These are phyloP conservation scores for Onychomys leucogaster DNA, from an alignment of 2,797 vertebrate species.

Conservation along the genomic window DNA sequence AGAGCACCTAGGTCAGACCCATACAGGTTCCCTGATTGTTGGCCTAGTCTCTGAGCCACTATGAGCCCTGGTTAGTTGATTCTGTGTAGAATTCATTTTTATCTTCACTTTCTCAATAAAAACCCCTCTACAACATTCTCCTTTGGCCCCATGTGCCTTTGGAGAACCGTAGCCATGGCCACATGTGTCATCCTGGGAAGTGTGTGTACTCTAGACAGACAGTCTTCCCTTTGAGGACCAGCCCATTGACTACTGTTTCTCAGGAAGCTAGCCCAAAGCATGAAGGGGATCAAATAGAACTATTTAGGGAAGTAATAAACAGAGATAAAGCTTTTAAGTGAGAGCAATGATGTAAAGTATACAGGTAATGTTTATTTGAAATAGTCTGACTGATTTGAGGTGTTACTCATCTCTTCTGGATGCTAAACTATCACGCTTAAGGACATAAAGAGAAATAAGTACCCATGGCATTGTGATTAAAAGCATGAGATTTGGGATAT, in stretches of 20 bases:
- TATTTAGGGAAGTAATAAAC: constrained; percentile 16
- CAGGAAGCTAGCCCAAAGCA: not conserved
- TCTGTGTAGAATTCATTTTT: not conserved
- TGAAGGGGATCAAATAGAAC: not conserved
- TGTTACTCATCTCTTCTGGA: constrained; percentile 19
- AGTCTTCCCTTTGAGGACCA: not conserved
- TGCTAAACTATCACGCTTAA: constrained; percentile 46
- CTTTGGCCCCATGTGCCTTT: not conserved
- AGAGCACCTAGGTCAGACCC: not conserved
- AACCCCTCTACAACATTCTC: not conserved
- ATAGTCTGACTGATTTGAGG: constrained; percentile 9
- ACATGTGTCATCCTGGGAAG: not conserved
- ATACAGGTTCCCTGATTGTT: not conserved
- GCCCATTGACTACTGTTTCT: not conserved
- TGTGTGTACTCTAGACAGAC: not conserved
- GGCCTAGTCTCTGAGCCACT: not conserved
- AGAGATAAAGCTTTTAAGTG: not conserved
- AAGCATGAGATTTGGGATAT: not conserved
- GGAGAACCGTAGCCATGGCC: too few species aligned
- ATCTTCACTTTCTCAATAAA: not conserved
- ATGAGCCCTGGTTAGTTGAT: not conserved
- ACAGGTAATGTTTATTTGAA: not conserved
- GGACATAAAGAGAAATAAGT: not conserved
- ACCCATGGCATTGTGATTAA: not conserved
- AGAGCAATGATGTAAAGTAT: not conserved